Base-by-base conservation (phyloP, 1,140 invertebrate genomes). In the Magallana ariakensis region DNA sequence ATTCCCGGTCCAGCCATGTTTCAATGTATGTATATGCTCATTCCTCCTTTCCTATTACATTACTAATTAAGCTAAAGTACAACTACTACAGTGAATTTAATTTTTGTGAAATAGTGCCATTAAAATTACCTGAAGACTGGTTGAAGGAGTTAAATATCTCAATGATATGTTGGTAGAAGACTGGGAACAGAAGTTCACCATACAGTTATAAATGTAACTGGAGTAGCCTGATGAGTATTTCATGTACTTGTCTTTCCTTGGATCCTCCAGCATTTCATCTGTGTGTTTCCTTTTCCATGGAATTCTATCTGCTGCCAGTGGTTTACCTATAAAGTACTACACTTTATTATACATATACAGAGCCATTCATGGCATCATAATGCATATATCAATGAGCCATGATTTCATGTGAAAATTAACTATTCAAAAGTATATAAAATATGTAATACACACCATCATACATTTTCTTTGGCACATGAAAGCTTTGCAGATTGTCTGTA, bases 401-500 rank as follows among this genome's bases (percentile, higher is more conserved):
- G 33, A 46, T 46, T 46, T 46, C 33, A 46, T 46, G 33, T 46
- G 33, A 46, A 46, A 46, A 46, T 46, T 46, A 46, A 46, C 33
- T 46, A 46, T 46, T 46, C 33, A 46, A 46, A 46, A 46, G 33
- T 46, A 46, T 46, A 46, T 46, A 46, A 46, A 46, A 46, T 46
- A 46, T 46, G 33, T 46, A 46, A 46, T 46, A 46, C 33, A 46
- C 19, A 66, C 62, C 62, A 19, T 19, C 9, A 19, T 66, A 66
- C n/a, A 15, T 57, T 16, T 16, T 16, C 13, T 66, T 33, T 33
- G 87, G 87, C 55, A 55, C 75, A 19, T 88, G 85, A 19, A 88
- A 88, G 16, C 80, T 83, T 55, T 86, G 84, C 15, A 88, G 60
- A 66, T 80, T 70, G 55, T 88, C 85, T 16, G 87, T 88, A 26